These are phyloP conservation scores for Xenopus petersii DNA, from an alignment of 2,797 vertebrate species.

Conservation along the genomic window DNA sequence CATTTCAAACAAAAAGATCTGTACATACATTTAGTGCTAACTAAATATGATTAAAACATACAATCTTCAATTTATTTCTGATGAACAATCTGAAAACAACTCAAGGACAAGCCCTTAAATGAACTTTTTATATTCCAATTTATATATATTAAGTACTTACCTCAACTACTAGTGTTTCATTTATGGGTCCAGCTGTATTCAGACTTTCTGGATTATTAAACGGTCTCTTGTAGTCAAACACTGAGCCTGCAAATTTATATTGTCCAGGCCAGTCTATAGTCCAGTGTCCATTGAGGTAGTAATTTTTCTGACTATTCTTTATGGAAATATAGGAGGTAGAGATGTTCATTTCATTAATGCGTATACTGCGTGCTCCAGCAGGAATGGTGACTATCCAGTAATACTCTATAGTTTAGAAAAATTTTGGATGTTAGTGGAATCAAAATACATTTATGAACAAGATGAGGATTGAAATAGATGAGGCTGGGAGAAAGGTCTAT, in stretches of 20 bases:
- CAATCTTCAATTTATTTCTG: too few species aligned
- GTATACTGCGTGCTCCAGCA: slow-evolving; percentile 77
- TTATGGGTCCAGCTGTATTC: slow-evolving; percentile 76
- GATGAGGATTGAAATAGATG: too few species aligned
- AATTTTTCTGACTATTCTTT: slow-evolving; percentile 70
- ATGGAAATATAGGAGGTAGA: slow-evolving; percentile 82
- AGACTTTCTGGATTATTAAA: slow-evolving; percentile 80
- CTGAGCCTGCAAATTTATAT: slow-evolving; percentile 75
- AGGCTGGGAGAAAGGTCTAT: too few species aligned
- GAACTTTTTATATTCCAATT: too few species aligned
- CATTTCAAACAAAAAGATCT: too few species aligned
- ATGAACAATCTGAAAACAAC: too few species aligned
- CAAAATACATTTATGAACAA: too few species aligned
- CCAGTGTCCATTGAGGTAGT: slow-evolving; percentile 84
- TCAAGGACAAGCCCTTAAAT: too few species aligned
- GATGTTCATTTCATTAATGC: slow-evolving; percentile 72
- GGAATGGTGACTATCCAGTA: slow-evolving; percentile 78
- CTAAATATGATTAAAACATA: too few species aligned
- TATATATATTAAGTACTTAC: slow-evolving; percentile 54
- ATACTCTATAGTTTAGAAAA: slow-evolving; percentile 69
- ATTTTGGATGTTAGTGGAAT: too few species aligned
- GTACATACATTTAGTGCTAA: too few species aligned
- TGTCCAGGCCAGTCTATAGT: slow-evolving; percentile 82
- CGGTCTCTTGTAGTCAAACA: slow-evolving; percentile 80
- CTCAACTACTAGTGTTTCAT: slow-evolving; percentile 81